Base-by-base conservation (phyloP, 92 coral and sea anemone genomes). In the Phymanthus crucifer region DNA sequence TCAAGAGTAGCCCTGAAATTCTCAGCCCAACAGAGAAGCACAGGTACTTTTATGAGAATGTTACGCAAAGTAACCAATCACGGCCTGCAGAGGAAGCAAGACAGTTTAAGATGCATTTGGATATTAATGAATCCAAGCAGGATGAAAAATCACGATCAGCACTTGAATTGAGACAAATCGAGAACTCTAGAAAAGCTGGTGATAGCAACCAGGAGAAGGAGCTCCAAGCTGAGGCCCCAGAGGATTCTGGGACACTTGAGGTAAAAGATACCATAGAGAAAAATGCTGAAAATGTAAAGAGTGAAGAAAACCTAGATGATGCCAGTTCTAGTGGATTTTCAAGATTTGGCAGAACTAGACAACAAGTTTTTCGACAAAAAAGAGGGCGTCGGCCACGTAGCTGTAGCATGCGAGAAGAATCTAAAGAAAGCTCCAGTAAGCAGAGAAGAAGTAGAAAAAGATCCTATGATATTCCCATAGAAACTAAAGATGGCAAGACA, bases 1-100 rank as follows among this genome's bases (percentile, higher is more conserved):
- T 87, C 67, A 58, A 64, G n/a, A 93, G 97, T 47, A 93, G 94
- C 46, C 97, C 97, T 27, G 92, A 93, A 50, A 93, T 93, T 32
- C 86, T 89, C 65, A 87, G 89, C 47, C 92, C 94, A 3, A 75
- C 87, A 23, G 87, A 79, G 40, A 82, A 80, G 50, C 78, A 82
- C 3, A 73, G 86, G 64, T 73, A 69, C 34, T 74, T 75, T 40
- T 82, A 69, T 33, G 86, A 82, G 37, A 54, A 69, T 29, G 26
- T 74, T 26, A 11, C 40, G 6, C 57, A 58, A 0, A 38, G 35
- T 35, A 64, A 77, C 38, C 31, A 77, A 54, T 45, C 37, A 23
- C 64, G 81, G 34, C 72, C 43, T n/a, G 40, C 81, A n/a, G 81
- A 77, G 56, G 81, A 77, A 35, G 81, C 81, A 23, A 77, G 37